These are phyloP conservation scores for Aporrectodea caliginosa DNA, from an alignment of 1,140 invertebrate species.

Conservation along the genomic window DNA sequence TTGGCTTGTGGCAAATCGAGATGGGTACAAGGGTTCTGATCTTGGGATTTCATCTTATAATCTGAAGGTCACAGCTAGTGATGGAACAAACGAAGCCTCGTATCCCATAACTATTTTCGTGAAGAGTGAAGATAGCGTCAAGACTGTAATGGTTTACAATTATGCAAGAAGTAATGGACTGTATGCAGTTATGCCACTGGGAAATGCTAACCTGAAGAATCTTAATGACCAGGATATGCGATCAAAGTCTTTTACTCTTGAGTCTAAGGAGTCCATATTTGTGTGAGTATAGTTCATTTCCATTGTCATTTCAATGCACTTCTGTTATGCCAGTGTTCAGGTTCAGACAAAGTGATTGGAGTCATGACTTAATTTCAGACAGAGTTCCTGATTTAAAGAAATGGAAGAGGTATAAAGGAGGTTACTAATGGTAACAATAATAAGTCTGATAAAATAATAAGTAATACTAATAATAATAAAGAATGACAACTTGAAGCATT, in stretches of 20 bases:
- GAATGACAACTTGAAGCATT: no score
- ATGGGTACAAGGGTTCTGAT: not conserved
- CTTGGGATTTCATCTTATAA: not conserved
- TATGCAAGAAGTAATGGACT: conserved; percentile 66
- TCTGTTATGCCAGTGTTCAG: no score
- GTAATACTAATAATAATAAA: no score
- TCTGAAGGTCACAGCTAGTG: not conserved
- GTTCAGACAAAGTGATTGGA: no score
- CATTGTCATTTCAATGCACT: no score
- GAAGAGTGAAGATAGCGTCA: conserved; percentile 66
- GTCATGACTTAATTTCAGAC: no score
- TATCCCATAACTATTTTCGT: not conserved
- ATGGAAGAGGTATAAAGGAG: no score
- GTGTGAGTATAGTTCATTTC: no score
- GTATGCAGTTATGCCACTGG: conserved; percentile 60
- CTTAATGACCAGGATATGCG: conserved; percentile 95
- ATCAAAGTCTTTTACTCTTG: conserved; percentile 77
- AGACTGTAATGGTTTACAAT: conserved; percentile 95
- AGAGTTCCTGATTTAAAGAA: no score
- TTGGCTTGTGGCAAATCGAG: not conserved
- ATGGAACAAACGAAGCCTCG: not conserved
- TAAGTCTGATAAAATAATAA: no score
- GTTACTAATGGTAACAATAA: no score
- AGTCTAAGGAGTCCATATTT: no score
- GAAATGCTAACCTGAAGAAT: conserved; percentile 92